Base-by-base conservation (phyloP, 2,888 invertebrate genomes). In the Agapostemon virescens region DNA sequence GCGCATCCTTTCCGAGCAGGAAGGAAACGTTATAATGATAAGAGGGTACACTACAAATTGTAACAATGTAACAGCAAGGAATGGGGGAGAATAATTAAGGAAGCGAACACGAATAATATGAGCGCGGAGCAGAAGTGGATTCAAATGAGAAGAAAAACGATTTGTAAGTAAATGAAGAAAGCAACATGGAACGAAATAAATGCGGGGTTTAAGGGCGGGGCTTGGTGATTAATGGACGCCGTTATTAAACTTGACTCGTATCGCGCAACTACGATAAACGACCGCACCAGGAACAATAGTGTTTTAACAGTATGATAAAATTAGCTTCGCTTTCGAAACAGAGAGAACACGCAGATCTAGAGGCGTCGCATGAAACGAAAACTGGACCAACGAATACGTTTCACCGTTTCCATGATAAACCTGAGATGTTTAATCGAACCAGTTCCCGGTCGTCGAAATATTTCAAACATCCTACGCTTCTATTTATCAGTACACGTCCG, bases 131-230 rank as follows among this genome's bases (percentile, higher is more conserved):
- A 30, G 17, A 2, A 55, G 55, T 55, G 23, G 26, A 26, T 55
- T 55, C 7, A 15, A 26, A 26, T 15, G 5, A 17, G 55, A 30
- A 55, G 55, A 55, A 55, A 55, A 55, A 55, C 55, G 30, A 26
- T 1, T 15, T 26, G 55, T 2, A 30, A 30, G 26, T 55, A 17
- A 55, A 55, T 7, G 26, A 55, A 55, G 15, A 17, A 30, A 26
- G 55, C 17, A 55, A 55, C 55, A 17, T 55, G 55, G 55, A 55
- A 55, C 30, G 26, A 55, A 55, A 55, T 55, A 26, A 55, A 55
- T 26, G 26, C 17, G 30, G 26, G 26, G 26, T 55, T 55, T 30
- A 26, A 26, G 55, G 55, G 26, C 26, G 55, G 55, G 0, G 15
- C 26, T 6, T 55, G 11, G 55, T 55, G 55, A 55, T 55, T 55